phyloP scores from a whole-genome alignment of 2,113 vertebrate species.

The Gorsachius goisagi region DNA sequence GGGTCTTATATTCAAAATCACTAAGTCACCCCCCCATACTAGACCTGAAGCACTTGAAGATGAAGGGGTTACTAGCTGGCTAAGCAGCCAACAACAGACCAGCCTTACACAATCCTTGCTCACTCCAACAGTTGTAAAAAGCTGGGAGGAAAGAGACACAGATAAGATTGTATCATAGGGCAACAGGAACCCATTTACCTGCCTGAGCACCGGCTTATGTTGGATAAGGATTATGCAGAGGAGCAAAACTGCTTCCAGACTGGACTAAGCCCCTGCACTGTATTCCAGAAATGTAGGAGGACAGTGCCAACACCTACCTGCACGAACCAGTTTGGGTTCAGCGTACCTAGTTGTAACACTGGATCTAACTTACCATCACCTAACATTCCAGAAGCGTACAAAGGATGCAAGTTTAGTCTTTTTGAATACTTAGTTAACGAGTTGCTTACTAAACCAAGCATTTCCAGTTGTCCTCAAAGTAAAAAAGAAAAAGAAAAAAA shows the following conservation, averaged over 20 bases:
- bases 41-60: neutral
- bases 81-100: neutral
- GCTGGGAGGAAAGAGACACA: neutral
- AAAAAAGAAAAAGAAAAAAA: neutral
- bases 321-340: neutral
- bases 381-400: neutral
- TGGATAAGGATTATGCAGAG: neutral
- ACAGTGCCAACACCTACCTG: neutral
- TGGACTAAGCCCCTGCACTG: neutral
- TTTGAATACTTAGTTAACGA: neutral
- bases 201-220: neutral
- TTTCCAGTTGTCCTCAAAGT: neutral
- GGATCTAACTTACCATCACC: neutral
- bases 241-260: neutral
- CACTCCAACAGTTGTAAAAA: neutral
- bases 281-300: neutral
- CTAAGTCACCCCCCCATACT: neutral
- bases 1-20: neutral
- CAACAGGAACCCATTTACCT: neutral
- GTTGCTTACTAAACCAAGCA: neutral
- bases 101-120: neutral
- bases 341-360: neutral
- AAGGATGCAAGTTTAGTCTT: neutral
- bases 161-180: neutral
- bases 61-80: neutral